Conservation (phyloP, 2,113 vertebrate species). For the Loxodonta africana region DNA sequence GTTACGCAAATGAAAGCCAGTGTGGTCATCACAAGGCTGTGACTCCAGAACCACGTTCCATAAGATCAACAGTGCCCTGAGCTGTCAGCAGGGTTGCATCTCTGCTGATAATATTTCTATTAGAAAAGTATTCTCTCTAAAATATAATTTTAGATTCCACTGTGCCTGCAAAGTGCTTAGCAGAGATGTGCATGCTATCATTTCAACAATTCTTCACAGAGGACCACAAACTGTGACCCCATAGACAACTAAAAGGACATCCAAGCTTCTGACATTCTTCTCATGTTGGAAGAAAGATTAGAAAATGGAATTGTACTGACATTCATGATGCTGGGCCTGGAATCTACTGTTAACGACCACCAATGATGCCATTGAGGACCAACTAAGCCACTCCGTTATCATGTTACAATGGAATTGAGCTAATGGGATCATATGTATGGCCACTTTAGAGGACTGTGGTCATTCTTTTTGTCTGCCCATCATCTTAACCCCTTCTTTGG, state of each 20-base stretch:
- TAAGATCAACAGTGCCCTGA: neutral
- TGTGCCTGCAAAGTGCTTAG: neutral
- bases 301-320: neutral
- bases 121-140: neutral
- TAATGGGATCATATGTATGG: neutral
- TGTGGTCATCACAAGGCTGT: neutral
- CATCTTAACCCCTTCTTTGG: neutral
- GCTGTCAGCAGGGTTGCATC: neutral
- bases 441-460: neutral
- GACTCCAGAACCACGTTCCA: neutral
- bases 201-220: neutral
- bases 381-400: rapidly evolving
- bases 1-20: neutral
- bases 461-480: neutral
- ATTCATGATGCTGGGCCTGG: neutral
- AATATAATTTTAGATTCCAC: neutral
- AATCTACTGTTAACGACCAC: neutral
- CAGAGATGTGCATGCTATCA: neutral
- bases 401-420: neutral
- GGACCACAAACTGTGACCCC: neutral
- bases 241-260: neutral
- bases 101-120: neutral
- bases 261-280: neutral
- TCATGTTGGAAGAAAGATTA: neutral
- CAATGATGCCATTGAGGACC: too few species aligned